phyloP scores from a whole-genome alignment of 2,888 invertebrate species.

The Trissolcus japonicus region DNA sequence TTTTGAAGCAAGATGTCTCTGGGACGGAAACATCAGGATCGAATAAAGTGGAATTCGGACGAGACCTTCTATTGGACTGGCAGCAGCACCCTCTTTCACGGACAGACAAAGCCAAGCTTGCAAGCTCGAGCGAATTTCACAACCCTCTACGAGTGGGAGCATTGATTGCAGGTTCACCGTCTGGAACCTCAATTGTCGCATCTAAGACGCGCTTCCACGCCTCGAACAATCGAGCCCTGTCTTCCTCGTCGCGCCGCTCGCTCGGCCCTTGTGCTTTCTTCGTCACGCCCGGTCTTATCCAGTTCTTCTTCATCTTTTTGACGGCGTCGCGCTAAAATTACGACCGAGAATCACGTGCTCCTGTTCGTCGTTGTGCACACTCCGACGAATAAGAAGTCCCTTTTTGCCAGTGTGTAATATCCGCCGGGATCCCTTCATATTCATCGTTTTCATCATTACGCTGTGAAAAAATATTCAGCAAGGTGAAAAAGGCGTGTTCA shows the following conservation, averaged over 20 bases:
- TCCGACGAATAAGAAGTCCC: slow-evolving; percentile 31
- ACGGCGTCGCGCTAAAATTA: slow-evolving; percentile 60
- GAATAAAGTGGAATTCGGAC: slow-evolving; percentile 57
- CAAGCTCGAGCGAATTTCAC: slow-evolving; percentile 60
- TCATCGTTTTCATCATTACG: slow-evolving; percentile 40
- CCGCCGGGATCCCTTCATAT: slow-evolving; percentile 50
- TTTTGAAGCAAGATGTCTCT: slow-evolving; percentile 56
- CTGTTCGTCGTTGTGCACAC: slow-evolving; percentile 51
- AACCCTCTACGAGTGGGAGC: slow-evolving; percentile 63
- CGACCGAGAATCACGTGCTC: slow-evolving; percentile 62
- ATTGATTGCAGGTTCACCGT: slow-evolving; percentile 74
- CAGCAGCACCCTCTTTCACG: slow-evolving; percentile 66
- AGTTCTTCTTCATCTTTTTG: slow-evolving; percentile 37
- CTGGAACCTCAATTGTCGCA: slow-evolving; percentile 74
- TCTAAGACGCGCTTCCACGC: slow-evolving; percentile 72
- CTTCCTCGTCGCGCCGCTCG: slow-evolving; percentile 52
- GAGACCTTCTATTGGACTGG: slow-evolving; percentile 54
- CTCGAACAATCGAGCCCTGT: slow-evolving; percentile 68
- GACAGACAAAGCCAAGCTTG: slow-evolving; percentile 70
- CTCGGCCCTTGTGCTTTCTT: slow-evolving; percentile 28
- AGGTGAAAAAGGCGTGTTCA: slow-evolving; percentile 46
- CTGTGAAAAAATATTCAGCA: slow-evolving; percentile 35
- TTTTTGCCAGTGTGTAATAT: slow-evolving; percentile 43
- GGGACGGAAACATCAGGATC: slow-evolving; percentile 55
- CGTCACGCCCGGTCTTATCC: slow-evolving; percentile 19